Conservation (phyloP, 2,888 invertebrate genomes). For the Agonum fuliginosum region DNA sequence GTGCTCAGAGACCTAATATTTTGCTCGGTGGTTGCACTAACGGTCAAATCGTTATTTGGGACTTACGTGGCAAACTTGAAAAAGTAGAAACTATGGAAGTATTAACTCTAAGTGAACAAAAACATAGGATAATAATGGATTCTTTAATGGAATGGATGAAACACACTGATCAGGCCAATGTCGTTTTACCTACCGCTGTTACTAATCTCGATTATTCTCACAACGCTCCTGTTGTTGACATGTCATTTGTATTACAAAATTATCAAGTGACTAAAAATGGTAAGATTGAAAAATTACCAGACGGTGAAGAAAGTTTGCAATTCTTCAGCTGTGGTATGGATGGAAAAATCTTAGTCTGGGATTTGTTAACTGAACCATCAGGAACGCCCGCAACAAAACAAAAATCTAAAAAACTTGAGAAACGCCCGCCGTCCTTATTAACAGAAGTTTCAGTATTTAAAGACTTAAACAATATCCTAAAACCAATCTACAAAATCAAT, state of each 20-base stretch:
- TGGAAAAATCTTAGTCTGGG: constrained; percentile 83
- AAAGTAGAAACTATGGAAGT: constrained; percentile 42
- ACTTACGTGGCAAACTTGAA: constrained; percentile 77
- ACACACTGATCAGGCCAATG: constrained; percentile 75
- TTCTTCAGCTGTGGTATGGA: constrained; percentile 81
- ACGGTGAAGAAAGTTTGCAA: constrained; percentile 72
- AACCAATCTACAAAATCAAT: constrained; percentile 78
- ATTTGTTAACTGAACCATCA: constrained; percentile 68
- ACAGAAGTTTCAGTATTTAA: constrained; percentile 77
- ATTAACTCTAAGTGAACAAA: constrained; percentile 68
- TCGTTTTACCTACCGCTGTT: constrained; percentile 77
- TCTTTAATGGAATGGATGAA: constrained; percentile 83
- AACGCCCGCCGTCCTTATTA: constrained; percentile 74
- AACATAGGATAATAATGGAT: constrained; percentile 74
- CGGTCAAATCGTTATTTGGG: constrained; percentile 84
- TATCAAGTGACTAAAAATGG: constrained; percentile 79
- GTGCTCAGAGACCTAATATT: constrained; percentile 81
- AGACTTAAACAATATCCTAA: constrained; percentile 77
- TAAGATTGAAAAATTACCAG: constrained; percentile 71
- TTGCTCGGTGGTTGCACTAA: constrained; percentile 83
- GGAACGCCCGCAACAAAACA: neutral
- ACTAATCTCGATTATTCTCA: constrained; percentile 80
- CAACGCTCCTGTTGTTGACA: constrained; percentile 77
- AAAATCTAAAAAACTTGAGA: constrained; percentile 71
- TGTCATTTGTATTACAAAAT: constrained; percentile 82